Evolutionary conservation across 2,797 vertebrate genomes (phyloP), one percentile per base, ranked within the genome.

Genomic region (Mastacembelus armatus): DNA sequence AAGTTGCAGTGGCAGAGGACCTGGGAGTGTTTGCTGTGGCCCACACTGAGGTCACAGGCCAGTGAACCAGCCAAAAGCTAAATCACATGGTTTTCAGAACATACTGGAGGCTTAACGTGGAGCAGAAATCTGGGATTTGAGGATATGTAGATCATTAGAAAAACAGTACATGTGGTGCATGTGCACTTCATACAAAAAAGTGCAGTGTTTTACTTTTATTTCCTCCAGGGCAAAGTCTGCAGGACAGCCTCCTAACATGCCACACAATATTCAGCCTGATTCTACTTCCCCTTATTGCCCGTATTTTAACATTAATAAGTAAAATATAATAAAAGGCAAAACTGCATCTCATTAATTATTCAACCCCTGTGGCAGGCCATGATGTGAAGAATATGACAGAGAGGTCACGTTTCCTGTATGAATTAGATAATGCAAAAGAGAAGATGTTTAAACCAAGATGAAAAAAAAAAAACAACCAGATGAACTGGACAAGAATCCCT

Each of bases 21-120:
- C n/a, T 18, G 27, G 11, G 18, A 57, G 43, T 21, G 16, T 22
- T 65, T 22, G 29, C 50, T 22, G n/a, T n/a, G n/a, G n/a, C n/a
- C 19, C 42, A 30, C 16, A 66, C 57, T 71, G 38, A 58, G 77
- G 47, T 72, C 78, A 76, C 54, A 56, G 74, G 55, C 52, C 55
- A 57, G 40, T 72, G 67, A 86, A 83, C 48, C 75, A 84, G 66
- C 65, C 84, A 78, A 82, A 88, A 88, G 79, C 83, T 65, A 59
- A 77, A 78, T 91, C 89, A 90, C 87, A 90, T 90, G 88, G 63
- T 83, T 78, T 42, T 58, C 39, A 32, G 43, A 4, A 18, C 38
- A 33, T 19, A 38, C 66, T 19, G 42, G 64, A 66, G 48, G 64
- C 32, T 85, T 73, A 66, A 39, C 33, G 59, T 32, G 16, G 43